These are phyloP conservation scores for Hydrocynus forskahlii DNA, from an alignment of 2,797 vertebrate species.

Conservation along the genomic window DNA sequence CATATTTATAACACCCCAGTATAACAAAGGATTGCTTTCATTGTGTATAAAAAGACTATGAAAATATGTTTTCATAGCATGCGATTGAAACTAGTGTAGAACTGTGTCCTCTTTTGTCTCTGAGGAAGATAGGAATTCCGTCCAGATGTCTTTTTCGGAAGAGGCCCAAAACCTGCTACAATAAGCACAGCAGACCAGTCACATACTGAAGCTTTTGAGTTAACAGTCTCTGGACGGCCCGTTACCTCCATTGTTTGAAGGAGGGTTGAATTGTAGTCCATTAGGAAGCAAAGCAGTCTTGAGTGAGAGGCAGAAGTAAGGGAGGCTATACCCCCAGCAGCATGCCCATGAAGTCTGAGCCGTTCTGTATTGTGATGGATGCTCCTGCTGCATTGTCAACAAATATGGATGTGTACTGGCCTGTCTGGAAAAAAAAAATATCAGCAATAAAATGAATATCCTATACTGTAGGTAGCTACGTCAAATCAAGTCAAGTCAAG, in stretches of 20 bases:
- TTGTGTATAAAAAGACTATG: conserved; percentile 25
- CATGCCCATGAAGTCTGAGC: conserved; percentile 93
- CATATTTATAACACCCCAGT: conserved; percentile 25
- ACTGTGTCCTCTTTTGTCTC: conserved; percentile 38
- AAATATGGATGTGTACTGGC: conserved; percentile 94
- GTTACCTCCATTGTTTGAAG: conserved; percentile 53
- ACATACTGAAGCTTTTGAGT: conserved; percentile 34
- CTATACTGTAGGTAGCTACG: neutral
- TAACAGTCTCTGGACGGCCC: conserved; percentile 47
- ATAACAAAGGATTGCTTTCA: conserved; percentile 11
- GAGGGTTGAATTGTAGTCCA: conserved; percentile 62
- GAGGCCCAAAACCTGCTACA: conserved; percentile 17
- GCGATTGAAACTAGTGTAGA: conserved; percentile 22
- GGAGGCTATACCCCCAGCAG: conserved; percentile 83
- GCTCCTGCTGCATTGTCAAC: conserved; percentile 92
- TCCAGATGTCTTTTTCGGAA: conserved; percentile 42
- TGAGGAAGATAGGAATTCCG: conserved; percentile 30
- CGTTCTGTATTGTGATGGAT: conserved; percentile 87
- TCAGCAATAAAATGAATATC: neutral
- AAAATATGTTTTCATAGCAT: conserved; percentile 3
- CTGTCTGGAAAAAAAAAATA: conserved; percentile 75
- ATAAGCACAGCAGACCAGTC: conserved; percentile 32
- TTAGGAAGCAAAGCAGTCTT: conserved; percentile 53
- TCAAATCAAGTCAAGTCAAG: too few species aligned
- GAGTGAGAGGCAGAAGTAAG: conserved; percentile 20